phyloP scores from a whole-genome alignment of 1,140 invertebrate genomes.

The Chymomyza costata region DNA sequence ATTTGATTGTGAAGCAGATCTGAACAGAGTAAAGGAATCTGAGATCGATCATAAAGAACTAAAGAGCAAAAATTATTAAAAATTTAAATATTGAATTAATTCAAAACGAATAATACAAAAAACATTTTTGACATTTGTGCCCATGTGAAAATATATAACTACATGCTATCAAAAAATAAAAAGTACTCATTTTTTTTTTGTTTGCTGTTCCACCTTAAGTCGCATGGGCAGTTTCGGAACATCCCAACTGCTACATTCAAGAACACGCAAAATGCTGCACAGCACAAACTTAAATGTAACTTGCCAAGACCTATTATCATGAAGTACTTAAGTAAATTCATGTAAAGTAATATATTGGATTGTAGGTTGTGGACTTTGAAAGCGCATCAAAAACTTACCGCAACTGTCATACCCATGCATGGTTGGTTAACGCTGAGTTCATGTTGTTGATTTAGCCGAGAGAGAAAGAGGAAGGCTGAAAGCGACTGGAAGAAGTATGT shows the following conservation, averaged over 20 bases:
- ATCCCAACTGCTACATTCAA: too few relatives aligned
- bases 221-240: too few relatives aligned
- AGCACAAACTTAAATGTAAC: constrained; percentile 27
- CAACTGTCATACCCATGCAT: too few relatives aligned
- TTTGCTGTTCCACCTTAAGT: too few relatives aligned
- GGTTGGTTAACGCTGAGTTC: too few relatives aligned
- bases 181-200: too few relatives aligned
- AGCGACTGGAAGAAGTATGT: too few relatives aligned
- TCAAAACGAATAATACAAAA: constrained; percentile 14
- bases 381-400: constrained; percentile 55
- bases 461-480: too few relatives aligned
- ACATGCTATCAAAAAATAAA: constrained; percentile 8
- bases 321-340: constrained; percentile 3
- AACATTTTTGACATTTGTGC: constrained; percentile 61
- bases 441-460: too few relatives aligned
- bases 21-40: constrained; percentile 6
- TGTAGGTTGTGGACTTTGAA: constrained; percentile 36
- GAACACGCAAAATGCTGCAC: too few relatives aligned
- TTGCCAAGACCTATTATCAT: constrained; percentile 23
- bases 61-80: constrained; percentile 25
- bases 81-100: constrained; percentile 16
- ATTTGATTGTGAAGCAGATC: constrained; percentile 53
- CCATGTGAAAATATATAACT: constrained; percentile 64
- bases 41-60: constrained; percentile 23
- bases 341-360: not conserved